phyloP scores from a whole-genome alignment of 2,888 invertebrate genomes.

The Sicus ferrugineus region DNA sequence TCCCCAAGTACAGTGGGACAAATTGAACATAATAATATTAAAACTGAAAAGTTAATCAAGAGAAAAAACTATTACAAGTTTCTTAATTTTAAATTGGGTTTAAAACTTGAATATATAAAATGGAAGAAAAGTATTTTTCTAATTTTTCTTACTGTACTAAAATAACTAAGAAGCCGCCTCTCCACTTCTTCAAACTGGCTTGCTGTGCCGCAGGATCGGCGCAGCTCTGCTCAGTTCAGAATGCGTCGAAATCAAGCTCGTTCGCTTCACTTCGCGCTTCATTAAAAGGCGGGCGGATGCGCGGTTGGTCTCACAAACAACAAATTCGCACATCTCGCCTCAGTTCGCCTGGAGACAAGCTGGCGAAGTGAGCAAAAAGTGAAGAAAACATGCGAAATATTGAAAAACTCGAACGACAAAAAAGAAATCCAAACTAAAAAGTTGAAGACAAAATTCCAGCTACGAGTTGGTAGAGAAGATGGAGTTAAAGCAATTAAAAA shows the following conservation, averaged over 20 bases:
- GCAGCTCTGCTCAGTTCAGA: too few species aligned
- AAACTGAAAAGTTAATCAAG: too few species aligned
- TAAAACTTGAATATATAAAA: too few species aligned
- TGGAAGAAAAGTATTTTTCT: too few species aligned
- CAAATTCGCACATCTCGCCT: conserved; percentile 54
- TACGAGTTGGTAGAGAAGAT: not conserved
- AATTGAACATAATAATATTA: not conserved
- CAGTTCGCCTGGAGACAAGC: not conserved
- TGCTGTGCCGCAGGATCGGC: not conserved
- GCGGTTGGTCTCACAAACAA: conserved; percentile 48
- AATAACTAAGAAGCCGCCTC: too few species aligned
- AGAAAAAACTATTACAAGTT: too few species aligned
- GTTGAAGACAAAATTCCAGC: not conserved
- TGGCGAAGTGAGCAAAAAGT: not conserved
- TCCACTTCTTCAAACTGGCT: conserved; percentile 1
- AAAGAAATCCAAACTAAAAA: not conserved
- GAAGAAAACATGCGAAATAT: not conserved
- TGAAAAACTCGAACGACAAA: not conserved
- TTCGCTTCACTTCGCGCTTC: conserved; percentile 64
- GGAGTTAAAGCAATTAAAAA: not conserved
- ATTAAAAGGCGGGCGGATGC: conserved; percentile 62
- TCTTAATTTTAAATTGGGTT: too few species aligned
- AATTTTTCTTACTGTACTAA: too few species aligned
- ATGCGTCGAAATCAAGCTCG: conserved; percentile 38
- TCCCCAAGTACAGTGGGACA: not conserved